Base-by-base conservation (phyloP, 1,140 invertebrate species). In the Bombus difficillimus region DNA sequence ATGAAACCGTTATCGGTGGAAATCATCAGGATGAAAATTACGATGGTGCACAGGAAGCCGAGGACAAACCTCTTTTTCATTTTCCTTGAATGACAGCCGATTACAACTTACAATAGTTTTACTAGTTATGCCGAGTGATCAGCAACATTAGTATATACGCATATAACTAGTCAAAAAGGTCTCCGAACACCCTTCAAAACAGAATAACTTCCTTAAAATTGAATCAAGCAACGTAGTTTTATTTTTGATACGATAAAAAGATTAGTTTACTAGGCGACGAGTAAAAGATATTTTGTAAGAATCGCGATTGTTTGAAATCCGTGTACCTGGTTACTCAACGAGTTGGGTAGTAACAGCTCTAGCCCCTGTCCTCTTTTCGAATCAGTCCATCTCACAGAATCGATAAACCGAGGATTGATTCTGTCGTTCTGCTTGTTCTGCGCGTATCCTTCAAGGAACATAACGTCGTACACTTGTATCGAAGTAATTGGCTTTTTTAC, bases 41-140 rank as follows among this genome's bases (percentile, higher is more conserved):
- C 57, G 9, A 91, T 68, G 2, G 87, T 88, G 34, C 89, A 90
- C 5, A 86, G 43, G 18, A 90, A 89, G 39, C 88, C 88, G 4
- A 91, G 64, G 6, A 93, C 2, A 13, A 93, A 68, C 78, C 87
- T 87, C 37, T 89, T 93, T 71, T 86, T 93, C 92, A 93, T 93
- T 25, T 75, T 92, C 62, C 39, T 28, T 10, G 32, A 37, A 39
- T 25, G 18, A 28, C 1, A 59, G 22, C 12, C 15, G 66, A 28
- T 18, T 25, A 32, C 62, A 39, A 39, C 13, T 53, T 53, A 53
- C 6, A 62, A 62, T 62, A 41, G 28, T n/a, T 13, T 1, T 72
- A 8, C 37, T 28, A 39, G 10, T 73, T 73, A 62, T n/a, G 28
- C 18, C 5, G 59, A 62, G 10, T 9, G 3, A 12, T 12, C 59